Percentiles rank a stretch among this genome's conserved stretches.
Conservation (phyloP, 2,797 vertebrate genomes). For the Acrossocheilus wenchowensis region DNA sequence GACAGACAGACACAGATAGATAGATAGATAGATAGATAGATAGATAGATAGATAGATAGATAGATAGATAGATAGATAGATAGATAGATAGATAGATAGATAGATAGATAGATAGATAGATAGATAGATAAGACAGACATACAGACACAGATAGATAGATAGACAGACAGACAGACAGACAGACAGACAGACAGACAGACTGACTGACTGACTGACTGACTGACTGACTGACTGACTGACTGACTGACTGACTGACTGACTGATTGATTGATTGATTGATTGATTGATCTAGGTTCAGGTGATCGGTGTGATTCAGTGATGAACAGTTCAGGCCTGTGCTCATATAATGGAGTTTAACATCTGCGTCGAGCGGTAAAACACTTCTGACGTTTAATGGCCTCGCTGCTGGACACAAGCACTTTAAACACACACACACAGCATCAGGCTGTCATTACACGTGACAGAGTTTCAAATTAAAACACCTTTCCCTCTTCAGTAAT, state of each 20-base stretch:
- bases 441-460: background rate
- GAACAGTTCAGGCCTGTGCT: too few relatives aligned
- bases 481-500: background rate
- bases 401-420: slow-evolving; percentile 10
- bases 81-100: background rate
- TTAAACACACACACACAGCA: slow-evolving; percentile 35
- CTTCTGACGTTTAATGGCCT: slow-evolving; percentile 45
- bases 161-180: too few relatives aligned
- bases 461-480: slow-evolving; percentile 15
- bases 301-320: too few relatives aligned
- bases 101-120: background rate
- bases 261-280: too few relatives aligned
- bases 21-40: too few relatives aligned
- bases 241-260: too few relatives aligned
- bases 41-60: background rate
- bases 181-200: accelerated
- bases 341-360: slow-evolving; percentile 34
- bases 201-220: too few relatives aligned
- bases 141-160: too few relatives aligned
- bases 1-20: too few relatives aligned
- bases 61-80: background rate
- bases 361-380: slow-evolving; percentile 44
- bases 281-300: too few relatives aligned
- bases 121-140: too few relatives aligned
- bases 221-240: too few relatives aligned